Evolutionary conservation across 2,113 vertebrate species (phyloP), one percentile per base, ranked within the genome.

Genomic region (Speoplatyrhinus poulsoni): DNA sequence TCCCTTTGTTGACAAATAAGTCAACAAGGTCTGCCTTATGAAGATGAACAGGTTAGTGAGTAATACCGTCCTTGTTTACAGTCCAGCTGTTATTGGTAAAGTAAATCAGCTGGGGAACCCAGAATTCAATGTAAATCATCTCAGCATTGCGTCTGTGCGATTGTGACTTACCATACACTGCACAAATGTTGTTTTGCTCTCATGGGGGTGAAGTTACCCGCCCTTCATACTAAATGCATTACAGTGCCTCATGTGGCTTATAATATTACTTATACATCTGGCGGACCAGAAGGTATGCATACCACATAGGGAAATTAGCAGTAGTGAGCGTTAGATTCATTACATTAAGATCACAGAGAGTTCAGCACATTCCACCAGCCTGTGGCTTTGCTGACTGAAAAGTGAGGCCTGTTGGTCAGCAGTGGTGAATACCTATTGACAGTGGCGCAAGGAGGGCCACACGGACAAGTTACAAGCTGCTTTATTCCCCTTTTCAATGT

Each of bases 241-340:
- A 83, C 3, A 70, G 64, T 58, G 61, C 62, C 77, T 67, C 69
- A 68, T 5, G 12, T 5, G 46, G 65, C 69, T 68, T 75, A 57
- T 4, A 72, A 77, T 79, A 71, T 80, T 81, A 69, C 59, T 70
- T 60, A 60, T 71, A 62, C 87, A 88, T 87, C 87, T 82, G 87
- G 70, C 70, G 10, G 58, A 54, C 75, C 89, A 88, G 86, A 88
- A 73, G 87, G 87, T 75, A 65, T 77, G 70, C 69, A 59, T 65
- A 50, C 65, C 48, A 75, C 80, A 84, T 82, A 63, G 77, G 82
- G 69, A 62, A 41, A 76, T 67, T 41, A 70, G 70, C 76, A 66
- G 41, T 4, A 64, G 48, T 41, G 17, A 36, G 67, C 16, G 58
- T 71, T 67, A 62, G 59, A 67, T 71, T 78, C 46, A 49, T 36